Conservation (phyloP, 2,888 invertebrate genomes). For the Tipula helvola region DNA sequence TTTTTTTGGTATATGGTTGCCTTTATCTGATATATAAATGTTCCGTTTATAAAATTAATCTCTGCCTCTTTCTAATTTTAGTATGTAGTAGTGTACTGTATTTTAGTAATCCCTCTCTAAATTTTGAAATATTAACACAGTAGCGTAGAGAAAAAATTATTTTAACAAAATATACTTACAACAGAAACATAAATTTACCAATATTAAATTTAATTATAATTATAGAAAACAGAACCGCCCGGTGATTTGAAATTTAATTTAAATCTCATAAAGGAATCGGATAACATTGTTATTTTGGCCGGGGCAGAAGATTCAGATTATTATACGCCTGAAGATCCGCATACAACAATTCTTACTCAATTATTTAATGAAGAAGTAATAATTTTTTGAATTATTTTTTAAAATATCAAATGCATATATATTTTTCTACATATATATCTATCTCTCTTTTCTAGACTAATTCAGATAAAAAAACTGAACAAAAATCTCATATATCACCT, state of each 20-base stretch:
- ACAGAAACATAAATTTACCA: neutral
- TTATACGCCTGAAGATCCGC: conserved; percentile 65
- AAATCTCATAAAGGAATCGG: conserved; percentile 18
- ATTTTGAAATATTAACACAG: neutral
- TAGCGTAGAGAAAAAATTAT: neutral
- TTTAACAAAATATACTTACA: neutral
- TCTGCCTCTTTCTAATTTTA: neutral
- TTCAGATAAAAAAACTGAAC: conserved; percentile 14
- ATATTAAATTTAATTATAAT: conserved; percentile 15
- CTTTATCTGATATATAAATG: neutral
- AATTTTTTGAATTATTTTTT: conserved; percentile 7
- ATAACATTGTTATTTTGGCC: conserved; percentile 21
- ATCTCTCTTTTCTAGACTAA: conserved; percentile 14
- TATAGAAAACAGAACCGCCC: conserved; percentile 22
- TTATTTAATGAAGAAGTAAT: conserved; percentile 36
- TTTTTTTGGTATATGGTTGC: neutral
- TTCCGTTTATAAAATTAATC: neutral
- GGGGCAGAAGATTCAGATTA: conserved; percentile 61
- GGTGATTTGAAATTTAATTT: conserved; percentile 19
- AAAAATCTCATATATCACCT: conserved; percentile 21
- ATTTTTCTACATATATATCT: neutral
- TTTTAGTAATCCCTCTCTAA: neutral
- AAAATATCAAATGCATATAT: neutral
- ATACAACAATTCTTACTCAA: conserved; percentile 51
- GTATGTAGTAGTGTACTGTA: neutral